These are phyloP conservation scores for Nomada hirtipes DNA, from an alignment of 2,888 invertebrate species.

Conservation along the genomic window DNA sequence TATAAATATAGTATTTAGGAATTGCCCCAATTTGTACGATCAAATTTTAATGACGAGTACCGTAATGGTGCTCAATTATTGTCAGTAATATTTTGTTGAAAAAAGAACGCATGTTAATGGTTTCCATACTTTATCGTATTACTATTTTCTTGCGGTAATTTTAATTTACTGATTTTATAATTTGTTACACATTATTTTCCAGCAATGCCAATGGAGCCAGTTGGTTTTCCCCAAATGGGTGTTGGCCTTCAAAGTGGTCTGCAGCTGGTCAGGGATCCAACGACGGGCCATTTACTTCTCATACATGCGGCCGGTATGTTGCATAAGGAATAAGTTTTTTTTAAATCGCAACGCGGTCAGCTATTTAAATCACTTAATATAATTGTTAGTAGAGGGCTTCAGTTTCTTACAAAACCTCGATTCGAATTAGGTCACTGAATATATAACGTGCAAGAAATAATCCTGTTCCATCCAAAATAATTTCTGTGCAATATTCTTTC, in stretches of 20 bases:
- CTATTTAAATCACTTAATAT: neutral
- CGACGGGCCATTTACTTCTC: conserved; percentile 92
- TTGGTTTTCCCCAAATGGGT: conserved; percentile 87
- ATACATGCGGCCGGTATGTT: conserved; percentile 89
- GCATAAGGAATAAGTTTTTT: neutral
- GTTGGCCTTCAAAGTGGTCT: conserved; percentile 80
- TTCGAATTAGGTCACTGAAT: neutral
- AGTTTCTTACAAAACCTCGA: neutral
- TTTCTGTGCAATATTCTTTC: neutral
- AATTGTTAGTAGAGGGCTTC: neutral
- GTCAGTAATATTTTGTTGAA: neutral
- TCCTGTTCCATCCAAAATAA: neutral
- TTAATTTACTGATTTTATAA: neutral
- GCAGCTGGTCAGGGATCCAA: conserved; percentile 94
- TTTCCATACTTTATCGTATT: too few species aligned
- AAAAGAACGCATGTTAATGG: too few species aligned
- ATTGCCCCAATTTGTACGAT: neutral
- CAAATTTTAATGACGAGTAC: neutral
- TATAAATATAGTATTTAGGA: neutral
- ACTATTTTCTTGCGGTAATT: too few species aligned
- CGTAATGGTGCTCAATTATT: neutral
- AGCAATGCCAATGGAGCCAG: conserved; percentile 89
- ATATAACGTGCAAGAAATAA: neutral
- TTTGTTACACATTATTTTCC: conserved; percentile 42
- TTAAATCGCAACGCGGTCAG: neutral